Base-by-base conservation (phyloP, 2,113 vertebrate species). In the Empidonax traillii region DNA sequence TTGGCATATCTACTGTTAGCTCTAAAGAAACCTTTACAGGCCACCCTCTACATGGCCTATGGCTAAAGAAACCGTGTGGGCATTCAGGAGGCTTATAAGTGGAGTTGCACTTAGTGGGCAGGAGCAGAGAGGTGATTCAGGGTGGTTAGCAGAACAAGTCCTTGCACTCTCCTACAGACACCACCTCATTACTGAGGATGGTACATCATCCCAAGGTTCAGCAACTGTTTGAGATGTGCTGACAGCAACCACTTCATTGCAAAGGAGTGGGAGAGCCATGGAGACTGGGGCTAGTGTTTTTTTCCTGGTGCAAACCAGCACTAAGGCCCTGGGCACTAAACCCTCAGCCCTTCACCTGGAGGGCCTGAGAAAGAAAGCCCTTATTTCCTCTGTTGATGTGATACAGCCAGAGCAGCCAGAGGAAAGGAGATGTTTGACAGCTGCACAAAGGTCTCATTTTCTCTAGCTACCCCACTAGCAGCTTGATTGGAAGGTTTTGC, bases 191-290 rank as follows among this genome's bases (percentile, higher is more conserved):
- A n/a, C 37, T 44, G 37, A 10, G 1, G 2, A 3, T 27, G 46
- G 9, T 51, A 14, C 31, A 24, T 25, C 31, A 18, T 9, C 14
- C 35, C 2, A 14, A 59, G 43, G 14, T 35, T 28, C n/a, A 87
- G 53, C 39, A 51, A 6, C 8, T 10, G 1, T 63, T 67, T 52
- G 25, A 16, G 37, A 41, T 20, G 21, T 68, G 39, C 39, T 19
- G 5, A 20, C 43, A 59, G 35, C 4, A 6, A 27, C 5, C 0
- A 2, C 30, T 51, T 27, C 49, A 22, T 20, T 2, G 0, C 35
- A 90, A 74, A 76, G 17, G 41, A 62, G 47, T 53, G 25, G 21
- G 23, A 65, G 3, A 59, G 6, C n/a, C 6, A 6, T 3, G 37
- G 61, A 61, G 28, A 3, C 27, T 30, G 31, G 30, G 10, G 21